A percentile compares a stretch with the other conserved stretches of the same genome.
Conservation (phyloP, 2,113 vertebrate species). For the Xiphias gladius region DNA sequence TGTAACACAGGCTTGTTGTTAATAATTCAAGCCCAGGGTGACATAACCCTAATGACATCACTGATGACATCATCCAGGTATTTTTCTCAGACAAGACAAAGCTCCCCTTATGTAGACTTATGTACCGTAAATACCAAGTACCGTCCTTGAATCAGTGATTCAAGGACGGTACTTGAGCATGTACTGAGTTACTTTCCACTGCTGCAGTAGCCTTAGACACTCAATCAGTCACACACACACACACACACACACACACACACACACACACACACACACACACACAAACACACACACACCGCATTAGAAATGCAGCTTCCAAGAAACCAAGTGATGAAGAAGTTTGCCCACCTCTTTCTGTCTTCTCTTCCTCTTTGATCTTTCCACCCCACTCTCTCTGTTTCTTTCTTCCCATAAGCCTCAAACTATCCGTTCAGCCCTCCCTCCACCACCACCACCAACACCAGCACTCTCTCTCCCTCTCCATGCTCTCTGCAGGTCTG, state of each 20-base stretch:
- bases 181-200: neutral
- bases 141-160: neutral
- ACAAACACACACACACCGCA: neutral
- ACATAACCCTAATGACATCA: constrained; percentile 7
- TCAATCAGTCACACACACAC: neutral
- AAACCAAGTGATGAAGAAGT: constrained; percentile 60
- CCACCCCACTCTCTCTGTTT: constrained; percentile 38
- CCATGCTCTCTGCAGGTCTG: constrained; percentile 24
- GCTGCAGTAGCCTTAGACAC: constrained; percentile 3
- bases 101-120: no score
- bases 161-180: no score
- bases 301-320: constrained; percentile 53
- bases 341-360: constrained; percentile 66
- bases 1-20: neutral
- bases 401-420: constrained; percentile 56
- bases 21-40: neutral
- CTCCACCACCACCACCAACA: neutral
- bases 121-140: no score
- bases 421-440: constrained; percentile 49
- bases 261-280: constrained; percentile 1
- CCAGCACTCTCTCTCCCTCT: constrained; percentile 1
- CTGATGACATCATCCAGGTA: neutral
- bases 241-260: neutral
- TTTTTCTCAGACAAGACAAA: neutral
- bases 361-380: constrained; percentile 67